A percentile compares a stretch with the other conserved stretches of the same genome.
Evolutionary conservation across 2,797 vertebrate genomes (phyloP).

Genomic region (Helostoma temminkii): DNA sequence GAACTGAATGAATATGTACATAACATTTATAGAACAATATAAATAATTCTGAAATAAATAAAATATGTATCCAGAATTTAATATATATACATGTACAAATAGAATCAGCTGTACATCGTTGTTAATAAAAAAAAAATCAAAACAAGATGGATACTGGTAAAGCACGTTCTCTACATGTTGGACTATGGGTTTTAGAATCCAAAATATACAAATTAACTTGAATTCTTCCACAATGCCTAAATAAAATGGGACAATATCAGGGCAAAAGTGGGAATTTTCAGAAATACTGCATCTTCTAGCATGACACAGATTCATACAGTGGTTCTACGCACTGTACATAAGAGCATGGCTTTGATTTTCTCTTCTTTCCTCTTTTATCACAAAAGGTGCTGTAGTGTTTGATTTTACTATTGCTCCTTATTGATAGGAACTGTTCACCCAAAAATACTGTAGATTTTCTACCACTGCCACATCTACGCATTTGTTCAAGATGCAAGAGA

Average conservation of each 20-base stretch:
- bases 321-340: slow-evolving; percentile 29
- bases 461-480: neutral
- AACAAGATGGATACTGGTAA: slow-evolving; percentile 21
- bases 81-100: slow-evolving; percentile 53
- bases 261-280: slow-evolving; percentile 3
- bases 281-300: slow-evolving; percentile 30
- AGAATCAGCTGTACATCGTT: slow-evolving; percentile 48
- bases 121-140: slow-evolving; percentile 28
- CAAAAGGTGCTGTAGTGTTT: slow-evolving; percentile 50
- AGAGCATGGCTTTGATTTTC: slow-evolving; percentile 28
- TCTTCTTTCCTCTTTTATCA: slow-evolving; percentile 2
- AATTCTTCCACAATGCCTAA: slow-evolving; percentile 28
- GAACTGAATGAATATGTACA: slow-evolving; percentile 21
- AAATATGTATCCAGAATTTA: slow-evolving; percentile 50
- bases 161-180: slow-evolving; percentile 10
- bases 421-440: neutral
- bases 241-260: slow-evolving; percentile 7
- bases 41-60: slow-evolving; percentile 78
- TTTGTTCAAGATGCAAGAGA: neutral
- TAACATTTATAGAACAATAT: slow-evolving; percentile 57
- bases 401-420: slow-evolving; percentile 43
- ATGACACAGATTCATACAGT: slow-evolving; percentile 6
- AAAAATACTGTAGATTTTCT: slow-evolving; percentile 5
- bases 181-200: slow-evolving; percentile 21
- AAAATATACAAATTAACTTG: slow-evolving; percentile 41